Conservation (phyloP, 2,797 vertebrate species). For the Pempheris klunzingeri region DNA sequence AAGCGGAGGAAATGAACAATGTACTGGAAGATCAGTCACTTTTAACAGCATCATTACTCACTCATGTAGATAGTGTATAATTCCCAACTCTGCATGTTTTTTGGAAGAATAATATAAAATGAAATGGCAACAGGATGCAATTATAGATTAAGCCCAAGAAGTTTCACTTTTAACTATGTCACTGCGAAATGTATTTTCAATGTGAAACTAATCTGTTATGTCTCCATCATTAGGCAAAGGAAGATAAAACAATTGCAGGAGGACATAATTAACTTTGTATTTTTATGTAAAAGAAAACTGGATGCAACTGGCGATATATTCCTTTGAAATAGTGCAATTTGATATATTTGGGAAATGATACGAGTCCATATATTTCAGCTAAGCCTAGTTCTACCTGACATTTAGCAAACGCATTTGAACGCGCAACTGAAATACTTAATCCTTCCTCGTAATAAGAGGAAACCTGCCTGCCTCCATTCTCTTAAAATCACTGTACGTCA, state of each 20-base stretch:
- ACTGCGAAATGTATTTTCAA: not conserved
- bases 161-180: not conserved
- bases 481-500: constrained; percentile 13
- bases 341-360: not conserved
- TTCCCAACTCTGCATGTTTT: not conserved
- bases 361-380: not conserved
- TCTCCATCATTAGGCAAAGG: not conserved
- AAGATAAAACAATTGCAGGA: constrained; percentile 3
- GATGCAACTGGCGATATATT: not conserved
- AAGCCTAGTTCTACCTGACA: not conserved
- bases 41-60: not conserved
- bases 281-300: not conserved
- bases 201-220: not conserved
- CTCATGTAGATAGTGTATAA: not conserved
- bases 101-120: not conserved
- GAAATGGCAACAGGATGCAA: not conserved
- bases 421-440: not conserved
- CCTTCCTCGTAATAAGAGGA: constrained; percentile 16
- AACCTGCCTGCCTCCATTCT: constrained; percentile 18
- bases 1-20: constrained; percentile 5
- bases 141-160: not conserved
- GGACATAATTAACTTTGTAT: not conserved
- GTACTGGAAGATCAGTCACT: not conserved
- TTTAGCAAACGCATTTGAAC: constrained; percentile 34
- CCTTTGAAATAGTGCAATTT: too few species aligned